phyloP scores from a whole-genome alignment of 37 sponge, comb jelly and placozoan genomes.

The Dysidea cf. avara region DNA sequence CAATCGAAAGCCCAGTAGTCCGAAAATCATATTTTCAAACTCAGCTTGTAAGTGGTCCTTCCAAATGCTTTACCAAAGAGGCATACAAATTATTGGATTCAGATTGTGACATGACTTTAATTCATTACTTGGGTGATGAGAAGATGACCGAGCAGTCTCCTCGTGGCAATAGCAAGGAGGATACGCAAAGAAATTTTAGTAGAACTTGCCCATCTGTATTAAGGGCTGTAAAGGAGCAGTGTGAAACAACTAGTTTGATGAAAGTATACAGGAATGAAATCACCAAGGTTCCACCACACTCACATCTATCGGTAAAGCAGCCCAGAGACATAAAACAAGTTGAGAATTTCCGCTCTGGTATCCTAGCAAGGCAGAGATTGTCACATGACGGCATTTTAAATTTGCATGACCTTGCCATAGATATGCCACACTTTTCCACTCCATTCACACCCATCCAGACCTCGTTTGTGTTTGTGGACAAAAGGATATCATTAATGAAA shows the following conservation, averaged over 20 bases:
- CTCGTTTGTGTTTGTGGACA: slow-evolving; percentile 57
- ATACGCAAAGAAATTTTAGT: neutral
- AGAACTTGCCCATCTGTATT: slow-evolving; percentile 9
- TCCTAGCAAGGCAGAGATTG: too few species aligned
- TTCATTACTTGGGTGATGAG: slow-evolving; percentile 54
- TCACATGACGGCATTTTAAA: too few species aligned
- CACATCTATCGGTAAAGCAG: slow-evolving; percentile 14
- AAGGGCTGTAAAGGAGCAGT: slow-evolving; percentile 8
- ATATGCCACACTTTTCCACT: too few species aligned
- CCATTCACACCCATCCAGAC: slow-evolving; percentile 45
- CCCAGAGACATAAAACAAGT: slow-evolving; percentile 20
- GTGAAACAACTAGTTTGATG: slow-evolving; percentile 4
- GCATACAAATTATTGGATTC: too few species aligned
- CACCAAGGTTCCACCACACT: neutral
- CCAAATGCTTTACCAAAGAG: too few species aligned
- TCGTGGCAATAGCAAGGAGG: slow-evolving; percentile 23
- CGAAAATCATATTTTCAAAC: too few species aligned
- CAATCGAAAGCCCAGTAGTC: too few species aligned
- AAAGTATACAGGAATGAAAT: slow-evolving; percentile 22
- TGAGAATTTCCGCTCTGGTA: too few species aligned
- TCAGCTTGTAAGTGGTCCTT: too few species aligned
- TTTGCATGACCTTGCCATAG: too few species aligned
- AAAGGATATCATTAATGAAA: slow-evolving; percentile 25
- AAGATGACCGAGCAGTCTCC: slow-evolving; percentile 15
- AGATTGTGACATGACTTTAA: too few species aligned